phyloP scores from a whole-genome alignment of 2,797 vertebrate species.

The Odontamblyopus lacepedii region DNA sequence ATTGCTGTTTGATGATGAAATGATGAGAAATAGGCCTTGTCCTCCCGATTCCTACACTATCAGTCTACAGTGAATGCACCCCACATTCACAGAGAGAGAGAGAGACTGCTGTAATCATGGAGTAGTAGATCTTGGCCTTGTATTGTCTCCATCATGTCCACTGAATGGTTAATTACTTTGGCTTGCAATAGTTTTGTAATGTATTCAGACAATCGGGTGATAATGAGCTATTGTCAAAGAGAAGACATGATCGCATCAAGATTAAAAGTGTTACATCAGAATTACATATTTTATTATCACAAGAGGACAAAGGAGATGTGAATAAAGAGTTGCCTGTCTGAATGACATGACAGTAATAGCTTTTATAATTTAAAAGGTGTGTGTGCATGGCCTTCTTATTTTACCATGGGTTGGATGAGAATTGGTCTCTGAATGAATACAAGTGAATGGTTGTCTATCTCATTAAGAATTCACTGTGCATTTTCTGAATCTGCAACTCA shows the following conservation, averaged over 20 bases:
- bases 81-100: slow-evolving; percentile 27
- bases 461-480: no score
- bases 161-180: slow-evolving; percentile 36
- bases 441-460: no score
- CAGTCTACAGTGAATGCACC: slow-evolving; percentile 45
- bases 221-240: slow-evolving; percentile 7
- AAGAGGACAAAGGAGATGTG: background rate
- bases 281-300: slow-evolving; percentile 3
- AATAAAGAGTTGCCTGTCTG: background rate
- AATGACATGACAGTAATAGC: background rate
- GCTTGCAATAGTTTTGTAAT: slow-evolving; percentile 16
- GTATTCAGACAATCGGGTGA: slow-evolving; percentile 13
- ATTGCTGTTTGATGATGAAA: slow-evolving; percentile 74
- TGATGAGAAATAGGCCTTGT: slow-evolving; percentile 56
- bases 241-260: background rate
- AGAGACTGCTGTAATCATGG: slow-evolving; percentile 51
- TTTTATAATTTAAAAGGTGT: background rate
- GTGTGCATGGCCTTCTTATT: background rate
- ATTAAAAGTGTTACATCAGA: slow-evolving; percentile 5
- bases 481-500: no score
- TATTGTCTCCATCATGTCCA: slow-evolving; percentile 42
- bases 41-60: slow-evolving; percentile 48
- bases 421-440: background rate
- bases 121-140: slow-evolving; percentile 31
- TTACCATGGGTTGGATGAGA: background rate